Percentiles rank a stretch among this genome's conserved stretches.
Evolutionary conservation across 2,113 vertebrate species (phyloP).

Genomic region (Glareola pratincola): DNA sequence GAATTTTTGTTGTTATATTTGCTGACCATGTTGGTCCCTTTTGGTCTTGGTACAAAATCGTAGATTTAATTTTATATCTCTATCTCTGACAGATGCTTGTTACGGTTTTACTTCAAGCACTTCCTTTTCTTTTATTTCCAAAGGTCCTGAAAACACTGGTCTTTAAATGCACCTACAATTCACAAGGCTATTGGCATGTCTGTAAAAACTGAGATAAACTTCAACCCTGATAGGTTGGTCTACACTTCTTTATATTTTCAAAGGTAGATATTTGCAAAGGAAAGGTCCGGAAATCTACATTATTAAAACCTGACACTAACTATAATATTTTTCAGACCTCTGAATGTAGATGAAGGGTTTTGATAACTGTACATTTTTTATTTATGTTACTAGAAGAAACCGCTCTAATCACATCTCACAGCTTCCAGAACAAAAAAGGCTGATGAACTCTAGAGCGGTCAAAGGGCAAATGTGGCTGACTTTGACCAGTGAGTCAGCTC

Average conservation of each 20-base stretch:
- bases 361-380: background rate
- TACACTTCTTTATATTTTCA: background rate
- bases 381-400: background rate
- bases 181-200: background rate
- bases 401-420: background rate
- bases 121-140: background rate
- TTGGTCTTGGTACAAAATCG: background rate
- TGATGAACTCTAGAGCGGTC: conserved; percentile 14
- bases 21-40: background rate
- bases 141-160: background rate
- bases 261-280: background rate
- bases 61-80: background rate
- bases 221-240: background rate
- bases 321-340: background rate
- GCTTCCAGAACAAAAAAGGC: background rate
- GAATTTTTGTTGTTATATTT: background rate
- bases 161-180: background rate
- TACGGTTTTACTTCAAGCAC: background rate
- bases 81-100: background rate
- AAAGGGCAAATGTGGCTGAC: conserved; percentile 53
- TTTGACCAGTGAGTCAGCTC: conserved; percentile 29
- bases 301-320: background rate
- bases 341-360: background rate
- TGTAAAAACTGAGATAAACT: background rate
- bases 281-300: background rate